phyloP scores from a whole-genome alignment of 2,888 invertebrate species.

The Parapristionchus giblindavisi region DNA sequence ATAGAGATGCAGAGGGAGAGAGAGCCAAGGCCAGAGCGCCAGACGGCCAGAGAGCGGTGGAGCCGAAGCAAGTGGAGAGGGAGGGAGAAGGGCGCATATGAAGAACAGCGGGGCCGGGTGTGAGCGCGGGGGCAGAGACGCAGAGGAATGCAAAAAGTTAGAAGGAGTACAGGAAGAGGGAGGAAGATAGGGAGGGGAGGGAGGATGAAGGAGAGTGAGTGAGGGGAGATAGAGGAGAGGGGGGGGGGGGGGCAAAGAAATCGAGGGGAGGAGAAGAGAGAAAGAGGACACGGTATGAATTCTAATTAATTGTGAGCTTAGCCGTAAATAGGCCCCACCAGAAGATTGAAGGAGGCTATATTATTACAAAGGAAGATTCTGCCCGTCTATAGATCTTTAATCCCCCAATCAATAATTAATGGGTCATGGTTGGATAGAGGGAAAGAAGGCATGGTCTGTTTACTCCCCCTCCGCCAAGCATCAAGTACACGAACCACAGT shows the following conservation, averaged over 20 bases:
- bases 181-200: background rate
- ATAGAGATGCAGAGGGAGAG: background rate
- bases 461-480: too few species aligned
- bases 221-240: background rate
- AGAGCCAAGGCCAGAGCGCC: background rate
- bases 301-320: background rate
- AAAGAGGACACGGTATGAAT: background rate
- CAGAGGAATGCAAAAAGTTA: background rate
- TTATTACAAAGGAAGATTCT: too few species aligned
- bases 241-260: background rate
- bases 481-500: too few species aligned
- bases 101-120: background rate
- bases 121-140: conserved; percentile 5
- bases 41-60: background rate
- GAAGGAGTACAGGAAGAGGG: conserved; percentile 11
- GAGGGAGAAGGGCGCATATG: background rate
- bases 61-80: background rate
- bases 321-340: background rate
- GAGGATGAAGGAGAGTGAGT: background rate
- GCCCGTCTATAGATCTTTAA: too few species aligned
- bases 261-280: background rate
- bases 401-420: too few species aligned
- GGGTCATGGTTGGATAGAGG: too few species aligned
- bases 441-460: too few species aligned
- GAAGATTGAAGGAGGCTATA: conserved; percentile 22